These are phyloP conservation scores for Anthonomus grandis DNA, from an alignment of 1,140 invertebrate species.

Conservation along the genomic window DNA sequence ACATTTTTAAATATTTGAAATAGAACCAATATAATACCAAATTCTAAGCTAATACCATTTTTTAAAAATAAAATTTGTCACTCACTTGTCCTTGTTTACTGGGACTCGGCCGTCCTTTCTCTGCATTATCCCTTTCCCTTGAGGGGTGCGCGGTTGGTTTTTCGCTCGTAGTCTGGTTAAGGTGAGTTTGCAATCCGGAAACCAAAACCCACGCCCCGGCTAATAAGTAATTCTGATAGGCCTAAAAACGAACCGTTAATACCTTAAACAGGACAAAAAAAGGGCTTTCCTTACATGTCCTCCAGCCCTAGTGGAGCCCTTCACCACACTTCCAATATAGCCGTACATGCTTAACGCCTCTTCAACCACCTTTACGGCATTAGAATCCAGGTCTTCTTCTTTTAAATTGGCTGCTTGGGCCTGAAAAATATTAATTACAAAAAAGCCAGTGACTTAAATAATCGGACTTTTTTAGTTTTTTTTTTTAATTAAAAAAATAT, in stretches of 20 bases:
- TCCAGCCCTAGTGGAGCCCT: constrained; percentile 79
- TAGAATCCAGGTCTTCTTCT: constrained; percentile 67
- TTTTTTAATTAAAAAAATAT: too few species aligned
- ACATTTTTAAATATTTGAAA: too few species aligned
- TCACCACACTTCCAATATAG: constrained; percentile 74
- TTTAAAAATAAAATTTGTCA: too few species aligned
- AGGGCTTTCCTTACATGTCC: constrained; percentile 67
- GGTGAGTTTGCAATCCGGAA: constrained; percentile 75
- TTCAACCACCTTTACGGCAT: constrained; percentile 67
- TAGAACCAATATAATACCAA: too few species aligned
- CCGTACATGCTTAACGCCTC: constrained; percentile 79
- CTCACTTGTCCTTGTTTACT: constrained; percentile 54
- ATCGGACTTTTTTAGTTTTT: background rate
- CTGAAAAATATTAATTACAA: constrained; percentile 1
- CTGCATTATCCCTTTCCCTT: constrained; percentile 47
- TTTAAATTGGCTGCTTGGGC: constrained; percentile 36
- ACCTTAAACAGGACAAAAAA: background rate
- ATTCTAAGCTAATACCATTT: too few species aligned
- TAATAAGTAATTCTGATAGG: constrained; percentile 84
- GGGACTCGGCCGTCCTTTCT: constrained; percentile 61
- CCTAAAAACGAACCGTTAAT: constrained; percentile 51
- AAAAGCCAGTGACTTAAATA: background rate
- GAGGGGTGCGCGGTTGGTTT: constrained; percentile 25
- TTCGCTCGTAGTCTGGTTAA: constrained; percentile 55
- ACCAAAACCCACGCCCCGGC: constrained; percentile 84